phyloP scores from a whole-genome alignment of 2,113 vertebrate species.

The Aegithalos caudatus region DNA sequence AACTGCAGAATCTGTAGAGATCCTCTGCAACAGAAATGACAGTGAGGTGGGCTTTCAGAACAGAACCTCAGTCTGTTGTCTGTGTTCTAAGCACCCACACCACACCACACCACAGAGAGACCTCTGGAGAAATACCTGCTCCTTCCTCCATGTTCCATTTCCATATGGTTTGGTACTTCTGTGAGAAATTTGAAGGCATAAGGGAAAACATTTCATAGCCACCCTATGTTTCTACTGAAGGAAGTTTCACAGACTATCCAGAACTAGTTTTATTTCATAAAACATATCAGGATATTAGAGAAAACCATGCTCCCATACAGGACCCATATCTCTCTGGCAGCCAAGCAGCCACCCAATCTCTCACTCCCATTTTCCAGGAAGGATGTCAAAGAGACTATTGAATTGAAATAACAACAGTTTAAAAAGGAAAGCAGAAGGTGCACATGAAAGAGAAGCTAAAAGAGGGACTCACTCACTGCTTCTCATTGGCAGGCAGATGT shows the following conservation, averaged over 20 bases:
- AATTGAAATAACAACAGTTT: not conserved
- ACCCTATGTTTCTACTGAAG: not conserved
- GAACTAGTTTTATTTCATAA: too few relatives aligned
- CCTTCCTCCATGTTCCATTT: not conserved
- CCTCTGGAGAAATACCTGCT: not conserved
- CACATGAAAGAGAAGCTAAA: not conserved
- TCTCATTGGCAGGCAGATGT: not conserved
- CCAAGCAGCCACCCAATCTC: not conserved
- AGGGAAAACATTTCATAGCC: not conserved
- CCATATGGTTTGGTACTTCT: not conserved
- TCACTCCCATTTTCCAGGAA: not conserved
- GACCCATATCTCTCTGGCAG: not conserved
- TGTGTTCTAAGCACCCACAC: not conserved
- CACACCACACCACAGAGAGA: not conserved
- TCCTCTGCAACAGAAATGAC: not conserved
- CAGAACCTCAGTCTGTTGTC: not conserved
- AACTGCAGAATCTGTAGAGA: not conserved
- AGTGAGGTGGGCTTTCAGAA: not conserved
- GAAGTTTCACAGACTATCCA: not conserved
- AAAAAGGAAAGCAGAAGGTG: not conserved
- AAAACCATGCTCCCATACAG: not conserved
- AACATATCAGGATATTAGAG: not conserved
- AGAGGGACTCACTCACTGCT: not conserved
- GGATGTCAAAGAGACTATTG: not conserved
- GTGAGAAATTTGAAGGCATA: not conserved